Base-by-base conservation (phyloP, 2,113 vertebrate species). In the Marmota flaviventris region DNA sequence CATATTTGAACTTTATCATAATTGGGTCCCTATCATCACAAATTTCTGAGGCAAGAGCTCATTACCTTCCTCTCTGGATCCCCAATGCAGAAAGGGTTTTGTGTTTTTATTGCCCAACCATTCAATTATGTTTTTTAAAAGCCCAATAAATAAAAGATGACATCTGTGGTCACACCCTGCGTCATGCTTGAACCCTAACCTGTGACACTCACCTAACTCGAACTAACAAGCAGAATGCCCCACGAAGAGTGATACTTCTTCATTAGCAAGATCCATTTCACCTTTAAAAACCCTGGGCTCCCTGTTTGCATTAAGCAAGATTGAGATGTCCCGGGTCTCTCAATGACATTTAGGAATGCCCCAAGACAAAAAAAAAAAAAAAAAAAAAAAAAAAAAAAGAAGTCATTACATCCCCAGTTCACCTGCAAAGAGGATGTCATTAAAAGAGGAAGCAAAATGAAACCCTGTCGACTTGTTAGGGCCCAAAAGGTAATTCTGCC, bases 391-490 rank as follows among this genome's bases (percentile, higher is more conserved):
- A 56, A 56, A 67, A 67, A 98, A 97, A 98, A 97, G 98, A 98
- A 99, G 98, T 98, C 98, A 98, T 99, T 99, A 98, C 99, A 98
- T 98, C 98, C 98, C 91, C 97, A 97, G 97, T 98, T 99, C 98
- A 99, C 99, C 99, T 99, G 98, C 98, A 98, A 99, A 99, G 98
- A 98, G 98, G 98, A 98, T 99, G 99, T 99, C 99, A 99, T 99
- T 97, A 99, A 98, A 98, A 99, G 98, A 99, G 98, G 98, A 99
- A 98, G 98, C 98, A 99, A 99, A 99, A 99, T 99, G 99, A 99
- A 99, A 98, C 98, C 97, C 98, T 99, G 99, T 99, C 99, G 99
- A 99, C 98, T 99, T 99, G 98, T 98, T 99, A 99, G 99, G 99
- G 98, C 98, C 98, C 98, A 97, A 98, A 99, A 99, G 99, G 99